A percentile compares a stretch with the other conserved stretches of the same genome.
These are phyloP conservation scores for Prionailurus bengalensis DNA, from an alignment of 2,113 vertebrate genomes.

Conservation along the genomic window DNA sequence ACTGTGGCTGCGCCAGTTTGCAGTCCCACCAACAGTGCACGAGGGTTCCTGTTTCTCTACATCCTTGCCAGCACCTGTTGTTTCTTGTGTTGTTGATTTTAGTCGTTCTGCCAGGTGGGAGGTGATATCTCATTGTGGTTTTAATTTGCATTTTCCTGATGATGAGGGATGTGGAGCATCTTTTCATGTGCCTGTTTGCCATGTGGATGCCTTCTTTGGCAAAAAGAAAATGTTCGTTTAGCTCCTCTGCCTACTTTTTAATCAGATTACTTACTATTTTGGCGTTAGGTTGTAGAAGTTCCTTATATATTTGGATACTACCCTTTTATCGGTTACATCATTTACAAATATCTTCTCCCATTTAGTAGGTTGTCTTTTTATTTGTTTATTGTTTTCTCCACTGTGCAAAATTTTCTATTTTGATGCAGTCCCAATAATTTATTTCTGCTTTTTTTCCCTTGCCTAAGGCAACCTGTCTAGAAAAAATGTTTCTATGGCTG, in stretches of 20 bases:
- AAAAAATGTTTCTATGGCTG: background rate
- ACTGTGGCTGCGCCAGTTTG: background rate
- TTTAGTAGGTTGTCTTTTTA: background rate
- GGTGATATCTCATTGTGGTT: background rate
- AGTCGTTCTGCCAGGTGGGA: background rate
- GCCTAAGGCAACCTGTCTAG: background rate
- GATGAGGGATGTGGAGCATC: background rate
- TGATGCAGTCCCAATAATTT: background rate
- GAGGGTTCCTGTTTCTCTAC: background rate
- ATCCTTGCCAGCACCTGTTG: background rate
- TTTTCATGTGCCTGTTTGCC: background rate
- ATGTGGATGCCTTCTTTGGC: background rate
- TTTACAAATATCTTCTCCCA: background rate
- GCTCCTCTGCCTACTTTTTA: background rate
- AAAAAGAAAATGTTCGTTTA: background rate
- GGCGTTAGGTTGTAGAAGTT: background rate
- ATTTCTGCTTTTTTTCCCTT: background rate
- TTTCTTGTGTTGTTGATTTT: background rate
- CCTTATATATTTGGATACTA: background rate
- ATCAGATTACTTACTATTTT: background rate
- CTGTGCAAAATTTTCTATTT: background rate
- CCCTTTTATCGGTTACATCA: background rate
- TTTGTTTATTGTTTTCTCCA: background rate
- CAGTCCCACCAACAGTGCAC: background rate
- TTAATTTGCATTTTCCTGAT: background rate